Percentiles rank a stretch among this genome's conserved stretches.
phyloP scores from a whole-genome alignment of 2,113 vertebrate species.

The Meleagris gallopavo region DNA sequence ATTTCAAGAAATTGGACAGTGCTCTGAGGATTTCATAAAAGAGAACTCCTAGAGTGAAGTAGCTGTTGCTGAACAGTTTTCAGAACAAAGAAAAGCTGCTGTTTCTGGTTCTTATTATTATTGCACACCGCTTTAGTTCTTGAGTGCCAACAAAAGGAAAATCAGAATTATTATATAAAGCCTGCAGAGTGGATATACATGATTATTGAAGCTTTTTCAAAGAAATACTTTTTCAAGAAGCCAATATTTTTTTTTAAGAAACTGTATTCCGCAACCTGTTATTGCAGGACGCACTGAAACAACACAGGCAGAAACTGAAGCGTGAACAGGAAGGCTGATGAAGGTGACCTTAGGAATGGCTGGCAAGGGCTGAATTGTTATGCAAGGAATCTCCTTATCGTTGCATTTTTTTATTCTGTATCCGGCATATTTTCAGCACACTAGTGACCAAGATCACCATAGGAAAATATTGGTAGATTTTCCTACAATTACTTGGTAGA shows the following conservation, averaged over 20 bases:
- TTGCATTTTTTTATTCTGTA: neutral
- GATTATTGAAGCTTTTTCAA: neutral
- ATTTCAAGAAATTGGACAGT: neutral
- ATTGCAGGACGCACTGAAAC: neutral
- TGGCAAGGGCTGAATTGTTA: neutral
- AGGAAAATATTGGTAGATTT: neutral
- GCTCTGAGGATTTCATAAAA: neutral
- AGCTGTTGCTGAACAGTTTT: neutral
- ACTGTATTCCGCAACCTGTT: conserved; percentile 13
- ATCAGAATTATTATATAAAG: conserved; percentile 1
- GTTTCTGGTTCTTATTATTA: neutral
- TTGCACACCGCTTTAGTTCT: neutral
- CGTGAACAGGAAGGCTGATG: neutral
- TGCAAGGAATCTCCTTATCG: neutral
- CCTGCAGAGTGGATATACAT: neutral
- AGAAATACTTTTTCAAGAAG: neutral
- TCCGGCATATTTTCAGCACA: neutral
- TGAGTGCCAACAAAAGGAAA: conserved; percentile 2
- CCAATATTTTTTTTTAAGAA: neutral
- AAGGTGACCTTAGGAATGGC: conserved; percentile 41
- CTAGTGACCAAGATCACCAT: neutral
- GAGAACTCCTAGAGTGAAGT: neutral
- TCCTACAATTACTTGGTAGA: neutral
- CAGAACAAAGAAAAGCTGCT: neutral
- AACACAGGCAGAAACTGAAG: neutral